A percentile compares a stretch with the other conserved stretches of the same genome.
Evolutionary conservation across 2,888 invertebrate species (phyloP).

Genomic region (Cactoblastis cactorum): DNA sequence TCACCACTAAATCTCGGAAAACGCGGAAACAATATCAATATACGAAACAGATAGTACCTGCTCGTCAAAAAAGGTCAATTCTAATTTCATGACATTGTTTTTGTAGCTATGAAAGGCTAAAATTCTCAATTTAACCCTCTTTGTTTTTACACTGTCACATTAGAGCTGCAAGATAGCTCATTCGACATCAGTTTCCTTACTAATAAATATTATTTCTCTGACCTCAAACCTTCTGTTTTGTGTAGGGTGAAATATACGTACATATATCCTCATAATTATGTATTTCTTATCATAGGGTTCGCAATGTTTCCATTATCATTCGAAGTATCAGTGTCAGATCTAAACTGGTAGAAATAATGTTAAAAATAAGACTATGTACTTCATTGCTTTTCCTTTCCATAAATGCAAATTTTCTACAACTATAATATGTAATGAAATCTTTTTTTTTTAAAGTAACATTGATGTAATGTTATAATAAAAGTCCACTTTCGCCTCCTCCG

Average conservation of each 20-base stretch:
- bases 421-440: background rate
- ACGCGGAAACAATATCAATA: no score
- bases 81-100: background rate
- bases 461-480: background rate
- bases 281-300: constrained; percentile 44
- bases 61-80: no score
- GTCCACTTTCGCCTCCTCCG: no score
- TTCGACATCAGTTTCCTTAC: no score
- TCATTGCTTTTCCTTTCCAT: constrained; percentile 62
- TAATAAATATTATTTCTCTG: constrained; percentile 27
- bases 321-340: constrained; percentile 36
- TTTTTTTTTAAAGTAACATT: background rate
- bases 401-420: background rate
- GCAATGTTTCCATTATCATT: constrained; percentile 36
- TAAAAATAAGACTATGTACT: constrained; percentile 26
- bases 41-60: no score
- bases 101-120: background rate
- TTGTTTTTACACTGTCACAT: no score
- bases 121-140: background rate
- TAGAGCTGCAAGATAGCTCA: no score
- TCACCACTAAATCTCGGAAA: no score
- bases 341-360: constrained; percentile 30
- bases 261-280: constrained; percentile 36
- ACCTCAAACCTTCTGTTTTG: constrained; percentile 22
- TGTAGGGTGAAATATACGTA: constrained; percentile 31